These are phyloP conservation scores for Aratinga solstitialis DNA, from an alignment of 2,797 vertebrate genomes.

Conservation along the genomic window DNA sequence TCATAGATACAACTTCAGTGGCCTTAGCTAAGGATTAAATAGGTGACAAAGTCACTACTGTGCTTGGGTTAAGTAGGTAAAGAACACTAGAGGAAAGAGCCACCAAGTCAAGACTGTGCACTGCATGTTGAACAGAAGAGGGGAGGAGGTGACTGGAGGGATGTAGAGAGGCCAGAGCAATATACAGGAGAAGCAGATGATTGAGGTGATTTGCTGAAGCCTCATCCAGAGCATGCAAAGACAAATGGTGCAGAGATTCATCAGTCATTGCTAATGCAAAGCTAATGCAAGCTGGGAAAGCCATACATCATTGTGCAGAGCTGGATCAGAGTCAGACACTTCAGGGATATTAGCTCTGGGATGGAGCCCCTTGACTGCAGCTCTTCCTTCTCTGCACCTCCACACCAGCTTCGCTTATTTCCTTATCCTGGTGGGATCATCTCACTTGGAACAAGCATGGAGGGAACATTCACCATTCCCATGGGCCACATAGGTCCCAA, in stretches of 20 bases:
- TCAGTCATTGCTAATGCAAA: neutral
- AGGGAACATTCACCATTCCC: rapidly evolving
- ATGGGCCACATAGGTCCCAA: neutral
- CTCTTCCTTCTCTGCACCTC: neutral
- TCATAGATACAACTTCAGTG: neutral
- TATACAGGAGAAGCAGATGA: neutral
- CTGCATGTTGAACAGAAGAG: neutral
- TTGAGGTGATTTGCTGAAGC: neutral
- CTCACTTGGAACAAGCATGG: neutral
- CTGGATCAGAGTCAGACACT: neutral
- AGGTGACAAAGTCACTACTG: neutral
- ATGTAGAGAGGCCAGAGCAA: neutral
- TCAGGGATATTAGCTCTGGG: neutral
- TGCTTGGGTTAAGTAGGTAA: neutral
- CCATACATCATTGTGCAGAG: neutral
- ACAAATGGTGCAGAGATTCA: neutral
- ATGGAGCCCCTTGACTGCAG: neutral
- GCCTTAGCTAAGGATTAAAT: neutral
- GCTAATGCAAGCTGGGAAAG: neutral
- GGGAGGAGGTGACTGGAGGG: neutral
- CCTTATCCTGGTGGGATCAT: neutral
- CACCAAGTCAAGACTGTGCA: neutral
- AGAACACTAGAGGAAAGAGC: neutral
- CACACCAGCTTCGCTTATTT: neutral
- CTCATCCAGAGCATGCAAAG: neutral